These are phyloP conservation scores for Stratiolaelaps scimitus DNA, from an alignment of 1,140 invertebrate genomes.

Conservation along the genomic window DNA sequence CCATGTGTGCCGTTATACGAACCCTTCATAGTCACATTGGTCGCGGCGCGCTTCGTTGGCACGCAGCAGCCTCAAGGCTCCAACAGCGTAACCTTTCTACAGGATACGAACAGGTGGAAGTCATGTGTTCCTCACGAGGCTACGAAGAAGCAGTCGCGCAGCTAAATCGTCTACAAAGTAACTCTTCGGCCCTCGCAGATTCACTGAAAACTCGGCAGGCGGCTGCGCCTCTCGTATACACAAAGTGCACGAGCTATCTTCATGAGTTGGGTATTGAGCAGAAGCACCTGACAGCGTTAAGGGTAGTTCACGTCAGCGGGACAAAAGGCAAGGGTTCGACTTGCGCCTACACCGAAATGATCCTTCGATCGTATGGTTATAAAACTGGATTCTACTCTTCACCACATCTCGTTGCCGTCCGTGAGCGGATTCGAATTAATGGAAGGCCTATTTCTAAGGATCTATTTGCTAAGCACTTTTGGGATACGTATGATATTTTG, in stretches of 20 bases:
- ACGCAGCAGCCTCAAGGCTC: too few species aligned
- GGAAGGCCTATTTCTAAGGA: slow-evolving; percentile 59
- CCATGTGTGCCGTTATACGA: too few species aligned
- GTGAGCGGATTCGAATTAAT: slow-evolving; percentile 83
- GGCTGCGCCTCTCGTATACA: slow-evolving; percentile 1
- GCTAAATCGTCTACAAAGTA: slow-evolving; percentile 15
- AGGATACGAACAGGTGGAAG: too few species aligned
- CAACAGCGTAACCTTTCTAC: too few species aligned
- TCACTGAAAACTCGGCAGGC: slow-evolving; percentile 9
- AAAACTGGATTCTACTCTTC: slow-evolving; percentile 91
- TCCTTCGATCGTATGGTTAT: slow-evolving; percentile 67
- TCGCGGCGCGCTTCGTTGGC: too few species aligned
- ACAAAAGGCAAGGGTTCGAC: slow-evolving; percentile 90
- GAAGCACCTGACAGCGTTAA: slow-evolving; percentile 47
- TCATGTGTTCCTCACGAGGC: not conserved
- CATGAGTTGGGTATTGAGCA: slow-evolving; percentile 33
- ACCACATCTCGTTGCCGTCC: slow-evolving; percentile 77
- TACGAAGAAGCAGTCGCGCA: slow-evolving; percentile 18
- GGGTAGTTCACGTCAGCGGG: slow-evolving; percentile 83
- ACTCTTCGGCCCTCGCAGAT: slow-evolving; percentile 4
- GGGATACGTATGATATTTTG: slow-evolving; percentile 59
- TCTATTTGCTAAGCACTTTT: slow-evolving; percentile 68
- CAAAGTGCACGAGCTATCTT: slow-evolving; percentile 6
- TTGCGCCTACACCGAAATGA: slow-evolving; percentile 78
- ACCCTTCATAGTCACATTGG: too few species aligned